A percentile compares a stretch with the other conserved stretches of the same genome.
Evolutionary conservation across 2,797 vertebrate species (phyloP).

Genomic region (Galagoides demidoff): DNA sequence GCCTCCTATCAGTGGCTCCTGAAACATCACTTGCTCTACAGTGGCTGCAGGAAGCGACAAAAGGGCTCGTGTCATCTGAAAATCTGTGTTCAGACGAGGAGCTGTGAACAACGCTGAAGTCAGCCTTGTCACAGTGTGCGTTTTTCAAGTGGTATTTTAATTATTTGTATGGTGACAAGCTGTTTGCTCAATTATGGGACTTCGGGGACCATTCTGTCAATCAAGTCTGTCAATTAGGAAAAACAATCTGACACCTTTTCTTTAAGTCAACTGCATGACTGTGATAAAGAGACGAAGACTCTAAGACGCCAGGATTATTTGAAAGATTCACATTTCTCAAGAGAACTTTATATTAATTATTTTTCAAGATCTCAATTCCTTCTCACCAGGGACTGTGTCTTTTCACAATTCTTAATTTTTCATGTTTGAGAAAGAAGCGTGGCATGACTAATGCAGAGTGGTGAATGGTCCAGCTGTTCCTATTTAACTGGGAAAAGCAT

Average conservation of each 20-base stretch:
- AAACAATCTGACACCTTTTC: neutral
- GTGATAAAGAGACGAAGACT: neutral
- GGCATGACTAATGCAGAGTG: rapidly evolving
- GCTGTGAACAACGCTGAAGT: neutral
- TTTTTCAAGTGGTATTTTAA: conserved; percentile 26
- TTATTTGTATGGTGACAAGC: conserved; percentile 56
- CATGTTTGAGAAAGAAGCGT: rapidly evolving
- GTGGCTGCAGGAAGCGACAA: neutral
- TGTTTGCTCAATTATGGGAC: conserved; percentile 60
- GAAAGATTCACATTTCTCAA: neutral
- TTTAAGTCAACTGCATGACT: neutral
- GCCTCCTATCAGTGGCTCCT: neutral
- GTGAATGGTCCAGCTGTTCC: rapidly evolving
- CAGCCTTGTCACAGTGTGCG: neutral
- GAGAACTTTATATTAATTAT: neutral
- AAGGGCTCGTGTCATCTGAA: neutral
- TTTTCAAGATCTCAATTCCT: neutral
- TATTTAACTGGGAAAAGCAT: rapidly evolving
- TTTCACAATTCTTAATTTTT: neutral
- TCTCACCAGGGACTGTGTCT: neutral
- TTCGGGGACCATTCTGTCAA: conserved; percentile 31
- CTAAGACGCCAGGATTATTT: neutral
- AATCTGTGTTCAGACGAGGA: neutral
- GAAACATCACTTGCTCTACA: neutral
- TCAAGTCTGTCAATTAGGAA: conserved; percentile 54